Conservation (phyloP, 2,888 invertebrate genomes). For the Microplitis manilae region DNA sequence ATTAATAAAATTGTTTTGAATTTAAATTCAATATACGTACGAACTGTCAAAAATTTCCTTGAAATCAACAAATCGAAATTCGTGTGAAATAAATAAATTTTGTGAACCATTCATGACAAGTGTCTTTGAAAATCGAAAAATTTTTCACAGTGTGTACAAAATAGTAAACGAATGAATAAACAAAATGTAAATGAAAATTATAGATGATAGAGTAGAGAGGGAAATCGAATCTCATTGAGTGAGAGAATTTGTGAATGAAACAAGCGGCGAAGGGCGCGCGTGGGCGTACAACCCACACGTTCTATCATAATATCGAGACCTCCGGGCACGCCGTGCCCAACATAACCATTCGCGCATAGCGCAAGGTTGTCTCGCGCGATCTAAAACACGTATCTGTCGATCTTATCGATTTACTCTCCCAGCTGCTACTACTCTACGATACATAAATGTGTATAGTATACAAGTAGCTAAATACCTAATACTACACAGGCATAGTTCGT, state of each 20-base stretch:
- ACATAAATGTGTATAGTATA: not conserved
- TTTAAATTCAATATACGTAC: too few relatives aligned
- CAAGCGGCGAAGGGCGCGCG: conserved; percentile 49
- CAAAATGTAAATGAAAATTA: not conserved
- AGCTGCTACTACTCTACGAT: not conserved
- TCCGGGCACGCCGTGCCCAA: conserved; percentile 66
- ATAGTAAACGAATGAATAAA: not conserved
- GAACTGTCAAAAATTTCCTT: not conserved
- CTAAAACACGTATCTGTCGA: conserved; percentile 50
- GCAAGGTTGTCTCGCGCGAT: conserved; percentile 61
- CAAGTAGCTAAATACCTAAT: not conserved
- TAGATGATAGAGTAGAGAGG: not conserved
- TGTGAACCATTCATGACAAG: too few relatives aligned
- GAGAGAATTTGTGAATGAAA: conserved; percentile 43
- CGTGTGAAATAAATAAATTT: too few relatives aligned
- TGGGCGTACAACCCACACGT: conserved; percentile 58
- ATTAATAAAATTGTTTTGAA: too few relatives aligned
- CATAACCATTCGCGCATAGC: conserved; percentile 60
- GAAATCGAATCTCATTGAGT: conserved; percentile 26
- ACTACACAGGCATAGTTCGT: not conserved
- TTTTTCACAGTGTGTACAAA: not conserved
- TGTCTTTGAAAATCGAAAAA: not conserved
- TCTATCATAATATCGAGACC: conserved; percentile 69
- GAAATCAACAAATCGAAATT: too few relatives aligned
- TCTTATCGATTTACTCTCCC: conserved; percentile 12